Conservation (phyloP, 2,797 vertebrate species). For the Phoebastria nigripes region DNA sequence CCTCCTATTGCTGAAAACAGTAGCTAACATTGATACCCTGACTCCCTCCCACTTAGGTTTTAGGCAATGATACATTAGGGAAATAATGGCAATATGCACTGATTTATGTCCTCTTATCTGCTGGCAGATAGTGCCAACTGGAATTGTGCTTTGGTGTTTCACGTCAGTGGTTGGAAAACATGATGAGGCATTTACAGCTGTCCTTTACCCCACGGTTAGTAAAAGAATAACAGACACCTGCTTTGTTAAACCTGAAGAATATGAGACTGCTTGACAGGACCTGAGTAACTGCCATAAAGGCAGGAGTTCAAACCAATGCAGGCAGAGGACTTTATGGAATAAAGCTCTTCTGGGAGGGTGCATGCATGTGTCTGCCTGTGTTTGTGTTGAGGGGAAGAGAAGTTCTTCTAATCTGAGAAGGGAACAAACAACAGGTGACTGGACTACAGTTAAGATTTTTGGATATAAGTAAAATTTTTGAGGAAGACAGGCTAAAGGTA, state of each 20-base stretch:
- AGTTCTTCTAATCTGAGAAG: background rate
- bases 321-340: background rate
- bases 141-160: background rate
- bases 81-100: background rate
- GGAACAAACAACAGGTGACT: background rate
- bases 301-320: background rate
- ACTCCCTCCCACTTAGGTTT: background rate
- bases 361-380: background rate
- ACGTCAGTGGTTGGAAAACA: background rate
- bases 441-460: background rate
- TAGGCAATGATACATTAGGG: background rate
- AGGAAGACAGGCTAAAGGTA: background rate
- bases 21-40: background rate
- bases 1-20: background rate
- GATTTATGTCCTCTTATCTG: background rate
- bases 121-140: background rate
- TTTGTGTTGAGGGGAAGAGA: background rate
- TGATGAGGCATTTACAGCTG: background rate
- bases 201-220: background rate
- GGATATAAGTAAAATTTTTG: background rate
- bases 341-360: background rate
- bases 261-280: background rate
- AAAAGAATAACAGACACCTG: background rate
- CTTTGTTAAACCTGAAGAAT: background rate
- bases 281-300: background rate